phyloP scores from a whole-genome alignment of 1,140 invertebrate species.

The Camponotus vicinus region DNA sequence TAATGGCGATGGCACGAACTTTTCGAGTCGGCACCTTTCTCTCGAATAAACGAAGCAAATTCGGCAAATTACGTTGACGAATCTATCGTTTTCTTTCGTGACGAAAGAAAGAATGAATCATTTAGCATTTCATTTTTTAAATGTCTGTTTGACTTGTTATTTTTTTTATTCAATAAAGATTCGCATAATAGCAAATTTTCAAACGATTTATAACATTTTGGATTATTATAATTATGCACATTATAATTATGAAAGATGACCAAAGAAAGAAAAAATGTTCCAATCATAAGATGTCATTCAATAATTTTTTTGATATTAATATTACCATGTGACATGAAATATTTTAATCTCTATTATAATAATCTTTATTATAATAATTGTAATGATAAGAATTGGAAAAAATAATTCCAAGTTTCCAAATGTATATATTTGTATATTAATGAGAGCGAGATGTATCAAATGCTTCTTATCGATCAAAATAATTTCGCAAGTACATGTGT shows the following conservation, averaged over 20 bases:
- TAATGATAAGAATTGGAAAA: neutral
- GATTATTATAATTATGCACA: neutral
- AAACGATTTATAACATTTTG: neutral
- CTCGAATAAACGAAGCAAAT: neutral
- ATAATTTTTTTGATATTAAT: neutral
- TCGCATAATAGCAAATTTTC: neutral
- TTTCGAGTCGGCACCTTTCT: neutral
- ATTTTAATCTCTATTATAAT: neutral
- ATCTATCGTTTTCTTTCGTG: neutral
- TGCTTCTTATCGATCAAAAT: neutral
- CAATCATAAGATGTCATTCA: neutral
- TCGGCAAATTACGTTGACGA: neutral
- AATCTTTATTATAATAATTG: neutral
- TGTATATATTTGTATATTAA: neutral
- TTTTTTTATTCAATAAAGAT: neutral
- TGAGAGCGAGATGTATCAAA: neutral
- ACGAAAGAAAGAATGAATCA: neutral
- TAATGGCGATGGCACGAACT: conserved; percentile 14
- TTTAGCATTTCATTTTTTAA: neutral
- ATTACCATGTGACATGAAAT: neutral
- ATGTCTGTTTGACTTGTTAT: neutral
- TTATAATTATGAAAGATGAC: no score
- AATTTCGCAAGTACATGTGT: neutral
- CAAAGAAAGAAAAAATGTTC: neutral
- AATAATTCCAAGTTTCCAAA: neutral